Evolutionary conservation across 2,113 vertebrate genomes (phyloP).

Genomic region (Rhinoptilus africanus): DNA sequence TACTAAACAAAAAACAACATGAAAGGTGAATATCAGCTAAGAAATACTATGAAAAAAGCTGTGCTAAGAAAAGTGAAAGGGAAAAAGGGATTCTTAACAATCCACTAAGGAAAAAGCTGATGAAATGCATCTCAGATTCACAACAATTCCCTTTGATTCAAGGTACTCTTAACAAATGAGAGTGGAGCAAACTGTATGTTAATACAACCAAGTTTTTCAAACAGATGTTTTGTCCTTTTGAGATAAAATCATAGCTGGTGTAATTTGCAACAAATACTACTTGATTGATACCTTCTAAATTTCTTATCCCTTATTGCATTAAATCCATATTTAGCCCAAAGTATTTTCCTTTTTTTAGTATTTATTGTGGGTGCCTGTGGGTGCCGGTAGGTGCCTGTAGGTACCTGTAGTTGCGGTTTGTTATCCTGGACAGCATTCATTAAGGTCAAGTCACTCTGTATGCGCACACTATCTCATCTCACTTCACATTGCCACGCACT

Average conservation of each 20-base stretch:
- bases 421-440: background rate
- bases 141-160: background rate
- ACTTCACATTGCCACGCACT: background rate
- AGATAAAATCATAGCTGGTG: background rate
- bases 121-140: background rate
- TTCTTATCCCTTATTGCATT: background rate
- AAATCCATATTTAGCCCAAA: background rate
- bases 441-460: background rate
- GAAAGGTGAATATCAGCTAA: background rate
- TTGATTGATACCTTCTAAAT: background rate
- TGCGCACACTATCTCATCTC: background rate
- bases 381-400: background rate
- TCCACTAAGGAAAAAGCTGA: background rate
- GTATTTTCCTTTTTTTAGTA: background rate
- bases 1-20: background rate
- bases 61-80: background rate
- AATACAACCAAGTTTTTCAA: background rate
- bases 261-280: background rate
- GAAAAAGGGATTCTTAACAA: background rate
- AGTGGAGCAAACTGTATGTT: background rate
- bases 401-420: background rate
- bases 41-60: background rate
- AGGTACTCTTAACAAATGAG: background rate
- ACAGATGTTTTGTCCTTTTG: background rate
- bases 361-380: background rate